phyloP scores from a whole-genome alignment of 2,888 invertebrate species.

The Nasonovia ribisnigri region DNA sequence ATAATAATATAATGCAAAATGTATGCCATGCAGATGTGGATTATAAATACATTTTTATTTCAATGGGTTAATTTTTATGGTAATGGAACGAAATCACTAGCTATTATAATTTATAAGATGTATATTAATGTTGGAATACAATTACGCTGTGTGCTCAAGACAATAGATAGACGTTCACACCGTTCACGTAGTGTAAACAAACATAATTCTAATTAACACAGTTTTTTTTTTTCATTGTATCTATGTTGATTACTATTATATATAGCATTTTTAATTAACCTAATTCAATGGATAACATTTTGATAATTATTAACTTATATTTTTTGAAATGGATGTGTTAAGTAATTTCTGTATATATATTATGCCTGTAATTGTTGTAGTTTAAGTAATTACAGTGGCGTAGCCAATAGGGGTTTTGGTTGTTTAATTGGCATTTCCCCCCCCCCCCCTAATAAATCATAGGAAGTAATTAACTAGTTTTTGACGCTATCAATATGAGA shows the following conservation, averaged over 20 bases:
- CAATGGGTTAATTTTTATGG: conserved; percentile 48
- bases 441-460: no score
- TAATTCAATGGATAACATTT: conserved; percentile 6
- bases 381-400: background rate
- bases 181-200: conserved; percentile 23
- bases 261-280: conserved; percentile 36
- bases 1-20: conserved; percentile 13
- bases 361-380: background rate
- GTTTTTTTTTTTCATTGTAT: conserved; percentile 34
- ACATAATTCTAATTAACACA: conserved; percentile 45
- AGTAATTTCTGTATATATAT: background rate
- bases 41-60: conserved; percentile 30
- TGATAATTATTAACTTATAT: background rate
- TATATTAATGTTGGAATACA: background rate
- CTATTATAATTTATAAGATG: conserved; percentile 15
- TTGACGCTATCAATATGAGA: background rate
- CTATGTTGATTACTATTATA: conserved; percentile 6
- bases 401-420: no score
- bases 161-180: conserved; percentile 22
- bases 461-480: background rate
- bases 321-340: no score
- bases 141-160: background rate
- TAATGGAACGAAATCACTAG: conserved; percentile 42
- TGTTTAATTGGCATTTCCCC: no score
- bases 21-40: conserved; percentile 28